These are phyloP conservation scores for Kryptolebias marmoratus DNA, from an alignment of 2,113 vertebrate species.

Conservation along the genomic window DNA sequence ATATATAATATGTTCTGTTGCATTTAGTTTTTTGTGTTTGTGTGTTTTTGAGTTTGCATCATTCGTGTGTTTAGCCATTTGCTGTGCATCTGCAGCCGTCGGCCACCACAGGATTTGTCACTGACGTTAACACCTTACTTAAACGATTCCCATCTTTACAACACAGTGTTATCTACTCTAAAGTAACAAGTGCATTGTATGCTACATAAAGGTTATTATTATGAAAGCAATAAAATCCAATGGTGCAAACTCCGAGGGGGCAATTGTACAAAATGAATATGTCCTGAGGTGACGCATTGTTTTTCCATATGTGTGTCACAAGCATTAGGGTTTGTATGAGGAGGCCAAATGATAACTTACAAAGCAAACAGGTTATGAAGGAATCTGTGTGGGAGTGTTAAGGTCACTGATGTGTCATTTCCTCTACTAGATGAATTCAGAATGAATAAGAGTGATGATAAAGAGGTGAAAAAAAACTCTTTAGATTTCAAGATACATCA, in stretches of 20 bases:
- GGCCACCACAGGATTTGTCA: no score
- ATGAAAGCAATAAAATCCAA: slow-evolving; percentile 11
- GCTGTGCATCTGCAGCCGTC: no score
- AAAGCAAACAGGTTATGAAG: slow-evolving; percentile 33
- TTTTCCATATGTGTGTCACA: background rate
- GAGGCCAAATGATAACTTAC: slow-evolving; percentile 1
- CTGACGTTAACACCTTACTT: background rate
- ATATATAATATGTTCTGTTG: no score
- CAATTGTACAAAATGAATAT: slow-evolving; percentile 17
- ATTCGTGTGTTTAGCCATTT: no score
- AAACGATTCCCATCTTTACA: background rate
- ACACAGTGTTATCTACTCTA: background rate
- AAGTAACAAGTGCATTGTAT: background rate
- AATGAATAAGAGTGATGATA: slow-evolving; percentile 22
- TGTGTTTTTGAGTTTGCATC: no score
- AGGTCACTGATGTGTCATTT: slow-evolving; percentile 56
- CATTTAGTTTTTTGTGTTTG: no score
- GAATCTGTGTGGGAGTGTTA: slow-evolving; percentile 41
- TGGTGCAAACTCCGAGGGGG: background rate
- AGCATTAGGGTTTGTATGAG: background rate
- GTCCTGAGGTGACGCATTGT: background rate
- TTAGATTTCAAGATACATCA: slow-evolving; percentile 21
- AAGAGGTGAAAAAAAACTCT: slow-evolving; percentile 8
- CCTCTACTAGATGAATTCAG: slow-evolving; percentile 27
- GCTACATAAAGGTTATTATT: background rate